A percentile compares a stretch with the other conserved stretches of the same genome.
Conservation (phyloP, 2,888 invertebrate genomes). For the Penaeus monodon region DNA sequence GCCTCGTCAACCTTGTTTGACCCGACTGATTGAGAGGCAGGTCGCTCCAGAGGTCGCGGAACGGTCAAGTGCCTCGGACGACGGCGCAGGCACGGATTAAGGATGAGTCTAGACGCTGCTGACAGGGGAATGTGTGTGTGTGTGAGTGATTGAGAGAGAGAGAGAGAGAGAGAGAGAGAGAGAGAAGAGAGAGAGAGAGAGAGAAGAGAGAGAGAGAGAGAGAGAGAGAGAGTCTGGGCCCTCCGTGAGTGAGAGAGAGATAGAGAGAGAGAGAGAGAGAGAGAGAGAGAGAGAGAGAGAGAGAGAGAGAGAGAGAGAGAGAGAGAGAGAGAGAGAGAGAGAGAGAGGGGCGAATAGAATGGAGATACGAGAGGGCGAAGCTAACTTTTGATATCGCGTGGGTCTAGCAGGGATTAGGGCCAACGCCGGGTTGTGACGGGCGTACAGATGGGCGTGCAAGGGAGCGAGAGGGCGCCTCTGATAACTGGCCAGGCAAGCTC, state of each 20-base stretch:
- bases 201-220: slow-evolving; percentile 12
- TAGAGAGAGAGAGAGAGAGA: slow-evolving; percentile 12
- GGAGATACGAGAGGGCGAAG: background rate
- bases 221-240: too few relatives aligned
- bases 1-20: too few relatives aligned
- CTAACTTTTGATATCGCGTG: background rate
- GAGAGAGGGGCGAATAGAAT: background rate
- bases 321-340: background rate
- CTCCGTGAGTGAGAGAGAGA: background rate
- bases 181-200: slow-evolving; percentile 25
- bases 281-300: slow-evolving; percentile 21
- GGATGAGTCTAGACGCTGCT: too few relatives aligned
- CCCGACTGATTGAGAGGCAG: too few relatives aligned
- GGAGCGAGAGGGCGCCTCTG: too few relatives aligned
- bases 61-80: too few relatives aligned
- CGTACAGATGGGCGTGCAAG: too few relatives aligned
- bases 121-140: too few relatives aligned
- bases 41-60: too few relatives aligned
- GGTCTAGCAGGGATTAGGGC: background rate
- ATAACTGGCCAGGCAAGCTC: too few relatives aligned
- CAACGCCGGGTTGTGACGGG: background rate
- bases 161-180: slow-evolving; percentile 18
- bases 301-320: slow-evolving; percentile 29
- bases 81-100: too few relatives aligned
- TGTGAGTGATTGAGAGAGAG: background rate